Conservation (phyloP, 2,888 invertebrate genomes). For the Ochropleura plecta region DNA sequence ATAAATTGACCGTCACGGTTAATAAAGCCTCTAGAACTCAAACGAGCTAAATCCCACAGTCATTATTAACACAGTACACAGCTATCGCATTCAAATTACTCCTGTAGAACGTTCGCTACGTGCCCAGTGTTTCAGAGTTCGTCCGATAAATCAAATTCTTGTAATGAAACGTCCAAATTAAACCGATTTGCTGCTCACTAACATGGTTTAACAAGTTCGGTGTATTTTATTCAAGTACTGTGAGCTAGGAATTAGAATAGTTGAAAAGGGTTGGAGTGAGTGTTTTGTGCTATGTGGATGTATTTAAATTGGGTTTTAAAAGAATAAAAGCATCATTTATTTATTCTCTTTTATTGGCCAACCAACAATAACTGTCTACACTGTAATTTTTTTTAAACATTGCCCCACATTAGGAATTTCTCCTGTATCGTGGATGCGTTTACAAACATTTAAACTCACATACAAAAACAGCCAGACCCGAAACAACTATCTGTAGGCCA, state of each 20-base stretch:
- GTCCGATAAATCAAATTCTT: slow-evolving; percentile 86
- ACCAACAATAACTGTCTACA: too few species aligned
- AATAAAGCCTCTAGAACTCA: slow-evolving; percentile 39
- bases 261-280: slow-evolving; percentile 31
- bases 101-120: slow-evolving; percentile 65
- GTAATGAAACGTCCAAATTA: slow-evolving; percentile 85
- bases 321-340: not conserved
- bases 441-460: too few species aligned
- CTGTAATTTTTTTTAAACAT: too few species aligned
- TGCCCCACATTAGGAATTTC: too few species aligned
- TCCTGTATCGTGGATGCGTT: too few species aligned
- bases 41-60: slow-evolving; percentile 28
- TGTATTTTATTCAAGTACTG: slow-evolving; percentile 60
- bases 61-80: slow-evolving; percentile 55
- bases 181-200: slow-evolving; percentile 71
- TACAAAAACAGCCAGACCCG: too few species aligned
- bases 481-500: too few species aligned
- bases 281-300: not conserved
- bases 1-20: slow-evolving; percentile 9
- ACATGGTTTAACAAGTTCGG: slow-evolving; percentile 70
- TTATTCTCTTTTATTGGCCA: too few species aligned
- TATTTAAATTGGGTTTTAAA: slow-evolving; percentile 7
- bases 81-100: slow-evolving; percentile 67
- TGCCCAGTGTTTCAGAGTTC: slow-evolving; percentile 77
- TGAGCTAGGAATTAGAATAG: slow-evolving; percentile 53